Conservation (phyloP, 2,888 invertebrate genomes). For the Cremastinae sp. region DNA sequence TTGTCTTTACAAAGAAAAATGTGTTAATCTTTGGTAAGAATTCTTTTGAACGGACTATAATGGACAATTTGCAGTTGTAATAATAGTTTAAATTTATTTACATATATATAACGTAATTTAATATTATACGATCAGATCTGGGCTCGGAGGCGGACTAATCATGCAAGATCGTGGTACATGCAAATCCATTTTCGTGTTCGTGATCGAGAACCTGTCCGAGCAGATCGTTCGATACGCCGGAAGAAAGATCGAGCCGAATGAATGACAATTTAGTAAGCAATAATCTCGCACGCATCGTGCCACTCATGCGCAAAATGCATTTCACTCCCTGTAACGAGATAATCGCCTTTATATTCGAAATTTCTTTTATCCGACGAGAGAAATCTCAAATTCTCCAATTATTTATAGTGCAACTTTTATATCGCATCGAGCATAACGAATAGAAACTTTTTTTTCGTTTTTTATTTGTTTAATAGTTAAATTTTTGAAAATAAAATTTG, state of each 20-base stretch:
- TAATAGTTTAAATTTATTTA: constrained; percentile 15
- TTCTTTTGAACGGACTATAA: neutral
- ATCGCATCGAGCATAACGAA: too few relatives aligned
- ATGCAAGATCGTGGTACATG: constrained; percentile 20
- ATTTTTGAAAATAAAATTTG: too few relatives aligned
- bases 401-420: neutral
- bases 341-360: neutral
- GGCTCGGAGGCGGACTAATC: constrained; percentile 36
- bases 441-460: too few relatives aligned
- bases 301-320: constrained; percentile 22
- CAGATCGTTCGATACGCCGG: constrained; percentile 63
- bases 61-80: neutral
- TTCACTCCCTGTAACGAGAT: constrained; percentile 12
- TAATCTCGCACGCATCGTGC: constrained; percentile 34
- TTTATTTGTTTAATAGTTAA: too few relatives aligned
- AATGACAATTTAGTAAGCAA: constrained; percentile 53
- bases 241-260: constrained; percentile 57
- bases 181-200: neutral
- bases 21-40: neutral
- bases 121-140: constrained; percentile 28
- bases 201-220: constrained; percentile 59
- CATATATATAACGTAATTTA: constrained; percentile 41
- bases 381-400: neutral
- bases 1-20: neutral
- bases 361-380: neutral